A percentile compares a stretch with the other conserved stretches of the same genome.
phyloP scores from a whole-genome alignment of 2,888 invertebrate genomes.

The Pycnomerus fuliginosus region DNA sequence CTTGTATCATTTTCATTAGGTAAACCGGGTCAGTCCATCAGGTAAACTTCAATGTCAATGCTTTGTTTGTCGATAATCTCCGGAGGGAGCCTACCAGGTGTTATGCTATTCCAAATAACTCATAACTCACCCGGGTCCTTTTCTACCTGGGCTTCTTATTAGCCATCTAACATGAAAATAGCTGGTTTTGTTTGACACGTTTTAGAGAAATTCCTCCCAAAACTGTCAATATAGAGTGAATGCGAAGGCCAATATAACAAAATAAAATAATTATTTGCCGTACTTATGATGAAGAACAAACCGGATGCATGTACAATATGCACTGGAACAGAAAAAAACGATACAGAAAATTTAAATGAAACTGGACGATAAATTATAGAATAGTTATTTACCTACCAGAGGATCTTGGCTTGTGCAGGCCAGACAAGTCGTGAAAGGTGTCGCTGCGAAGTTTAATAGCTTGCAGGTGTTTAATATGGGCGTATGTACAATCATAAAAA shows the following conservation, averaged over 20 bases:
- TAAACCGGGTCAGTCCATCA: conserved; percentile 15
- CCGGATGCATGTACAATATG: too few species aligned
- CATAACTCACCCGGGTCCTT: conserved; percentile 29
- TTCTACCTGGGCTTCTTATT: conserved; percentile 44
- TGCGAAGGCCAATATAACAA: too few species aligned
- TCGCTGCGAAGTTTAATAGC: conserved; percentile 37
- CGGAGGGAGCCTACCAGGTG: conserved; percentile 31
- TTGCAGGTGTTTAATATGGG: conserved; percentile 41
- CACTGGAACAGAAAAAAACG: conserved; percentile 33
- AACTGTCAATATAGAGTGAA: too few species aligned
- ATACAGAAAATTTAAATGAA: conserved; percentile 45
- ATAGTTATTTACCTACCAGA: conserved; percentile 37
- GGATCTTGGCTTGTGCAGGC: conserved; percentile 33
- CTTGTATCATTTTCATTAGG: conserved; percentile 27
- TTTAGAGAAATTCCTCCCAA: too few species aligned
- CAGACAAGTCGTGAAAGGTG: conserved; percentile 40
- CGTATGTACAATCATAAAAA: conserved; percentile 43
- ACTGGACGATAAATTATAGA: conserved; percentile 36
- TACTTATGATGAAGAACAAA: too few species aligned
- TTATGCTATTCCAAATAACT: conserved; percentile 33
- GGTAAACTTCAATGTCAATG: conserved; percentile 19
- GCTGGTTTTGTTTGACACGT: conserved; percentile 44
- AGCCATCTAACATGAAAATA: conserved; percentile 42
- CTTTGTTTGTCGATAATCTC: conserved; percentile 18
- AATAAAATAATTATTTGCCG: too few species aligned